Evolutionary conservation across 2,888 invertebrate species (phyloP).

Genomic region (Nephrotoma flavescens): DNA sequence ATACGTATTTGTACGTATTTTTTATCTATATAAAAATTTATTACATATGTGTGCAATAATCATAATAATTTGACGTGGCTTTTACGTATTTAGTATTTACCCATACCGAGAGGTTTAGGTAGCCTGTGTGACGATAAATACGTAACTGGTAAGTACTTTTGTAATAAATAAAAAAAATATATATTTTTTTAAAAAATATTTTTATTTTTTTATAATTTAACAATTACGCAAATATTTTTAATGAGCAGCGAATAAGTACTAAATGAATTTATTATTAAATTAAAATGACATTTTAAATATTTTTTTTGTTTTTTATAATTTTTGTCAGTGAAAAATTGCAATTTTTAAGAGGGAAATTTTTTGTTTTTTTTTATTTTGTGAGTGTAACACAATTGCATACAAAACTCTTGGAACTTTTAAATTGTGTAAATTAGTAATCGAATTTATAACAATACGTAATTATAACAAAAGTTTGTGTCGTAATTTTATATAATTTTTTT

Average conservation of each 20-base stretch:
- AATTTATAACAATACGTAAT: not conserved
- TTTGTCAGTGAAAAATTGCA: not conserved
- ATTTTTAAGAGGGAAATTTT: not conserved
- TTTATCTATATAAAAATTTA: not conserved
- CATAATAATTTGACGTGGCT: slow-evolving; percentile 61
- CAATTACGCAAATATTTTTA: not conserved
- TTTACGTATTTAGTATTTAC: slow-evolving; percentile 65
- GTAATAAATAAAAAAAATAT: slow-evolving; percentile 30
- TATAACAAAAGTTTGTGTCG: not conserved
- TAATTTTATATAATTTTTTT: not conserved
- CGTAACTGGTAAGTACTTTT: slow-evolving; percentile 80
- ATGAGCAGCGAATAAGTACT: not conserved
- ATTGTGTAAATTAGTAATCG: not conserved
- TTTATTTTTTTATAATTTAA: slow-evolving; percentile 1
- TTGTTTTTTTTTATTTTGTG: not conserved
- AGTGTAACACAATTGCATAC: not conserved
- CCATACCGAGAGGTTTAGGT: slow-evolving; percentile 69
- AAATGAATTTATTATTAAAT: not conserved
- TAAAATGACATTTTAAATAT: not conserved
- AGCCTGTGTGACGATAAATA: slow-evolving; percentile 90
- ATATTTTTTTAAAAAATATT: slow-evolving; percentile 27
- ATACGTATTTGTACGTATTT: not conserved
- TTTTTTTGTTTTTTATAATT: not conserved
- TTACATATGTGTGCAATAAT: not conserved
- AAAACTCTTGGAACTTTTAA: not conserved